Evolutionary conservation across 2,797 vertebrate genomes (phyloP).

Genomic region (Lacerta bilineata): DNA sequence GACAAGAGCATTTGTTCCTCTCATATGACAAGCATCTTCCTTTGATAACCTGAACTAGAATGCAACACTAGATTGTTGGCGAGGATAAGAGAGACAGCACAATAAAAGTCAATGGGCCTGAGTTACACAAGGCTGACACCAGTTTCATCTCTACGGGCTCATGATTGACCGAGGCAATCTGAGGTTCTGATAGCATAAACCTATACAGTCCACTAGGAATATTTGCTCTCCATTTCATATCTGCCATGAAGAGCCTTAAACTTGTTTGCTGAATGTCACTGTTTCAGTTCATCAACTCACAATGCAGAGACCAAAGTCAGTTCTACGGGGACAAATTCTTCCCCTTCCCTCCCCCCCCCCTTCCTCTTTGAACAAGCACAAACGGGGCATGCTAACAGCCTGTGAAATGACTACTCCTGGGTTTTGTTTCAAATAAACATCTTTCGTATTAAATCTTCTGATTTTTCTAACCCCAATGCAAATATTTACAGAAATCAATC

Average conservation of each 20-base stretch:
- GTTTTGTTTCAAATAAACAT: slow-evolving; percentile 4
- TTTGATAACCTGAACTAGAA: slow-evolving; percentile 44
- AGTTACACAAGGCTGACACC: slow-evolving; percentile 39
- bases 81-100: slow-evolving; percentile 64
- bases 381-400: slow-evolving; percentile 46
- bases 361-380: slow-evolving; percentile 26
- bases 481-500: slow-evolving; percentile 47
- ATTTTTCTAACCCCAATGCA: slow-evolving; percentile 47
- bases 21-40: slow-evolving; percentile 27
- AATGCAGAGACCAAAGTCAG: slow-evolving; percentile 30
- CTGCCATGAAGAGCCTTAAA: slow-evolving; percentile 67
- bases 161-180: slow-evolving; percentile 68
- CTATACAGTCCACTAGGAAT: slow-evolving; percentile 57
- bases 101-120: slow-evolving; percentile 70
- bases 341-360: not conserved
- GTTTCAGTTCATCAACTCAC: slow-evolving; percentile 59
- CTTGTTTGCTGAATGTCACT: slow-evolving; percentile 60
- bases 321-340: slow-evolving; percentile 3
- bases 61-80: slow-evolving; percentile 41
- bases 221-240: slow-evolving; percentile 71
- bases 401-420: slow-evolving; percentile 31
- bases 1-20: not conserved
- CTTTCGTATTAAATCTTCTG: slow-evolving; percentile 30
- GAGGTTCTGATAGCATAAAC: slow-evolving; percentile 59
- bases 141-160: slow-evolving; percentile 37